Evolutionary conservation across 2,888 invertebrate species (phyloP).

Genomic region (Drosophila emarginata): DNA sequence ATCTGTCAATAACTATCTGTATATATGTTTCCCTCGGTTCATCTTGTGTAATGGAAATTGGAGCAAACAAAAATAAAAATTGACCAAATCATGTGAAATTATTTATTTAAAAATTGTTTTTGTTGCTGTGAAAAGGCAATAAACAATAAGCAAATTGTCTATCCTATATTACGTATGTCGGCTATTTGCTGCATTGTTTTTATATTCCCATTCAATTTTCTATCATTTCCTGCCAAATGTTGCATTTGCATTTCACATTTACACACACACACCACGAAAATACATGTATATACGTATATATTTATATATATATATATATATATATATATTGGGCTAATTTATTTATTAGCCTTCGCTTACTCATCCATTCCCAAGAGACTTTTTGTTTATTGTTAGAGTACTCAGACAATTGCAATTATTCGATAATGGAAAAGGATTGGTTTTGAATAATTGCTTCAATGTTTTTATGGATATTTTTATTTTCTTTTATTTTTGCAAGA

Average conservation of each 20-base stretch:
- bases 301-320: background rate
- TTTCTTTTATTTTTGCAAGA: too few species aligned
- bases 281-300: background rate
- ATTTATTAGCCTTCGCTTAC: slow-evolving; percentile 52
- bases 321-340: slow-evolving; percentile 39
- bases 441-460: slow-evolving; percentile 18
- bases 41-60: slow-evolving; percentile 39
- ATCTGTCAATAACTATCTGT: too few species aligned
- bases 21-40: background rate
- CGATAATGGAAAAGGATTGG: slow-evolving; percentile 2
- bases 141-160: slow-evolving; percentile 55
- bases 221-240: slow-evolving; percentile 40
- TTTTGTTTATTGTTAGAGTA: slow-evolving; percentile 18
- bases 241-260: background rate
- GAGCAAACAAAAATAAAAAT: slow-evolving; percentile 24
- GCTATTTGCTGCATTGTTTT: slow-evolving; percentile 23
- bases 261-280: too few species aligned
- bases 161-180: slow-evolving; percentile 30
- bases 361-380: slow-evolving; percentile 12
- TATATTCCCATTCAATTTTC: slow-evolving; percentile 54
- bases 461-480: background rate
- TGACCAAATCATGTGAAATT: slow-evolving; percentile 54
- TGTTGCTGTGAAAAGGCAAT: slow-evolving; percentile 33
- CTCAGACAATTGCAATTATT: background rate
- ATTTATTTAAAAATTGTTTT: slow-evolving; percentile 55